Evolutionary conservation across 2,113 vertebrate genomes (phyloP).

Genomic region (Rhinoderma darwinii): DNA sequence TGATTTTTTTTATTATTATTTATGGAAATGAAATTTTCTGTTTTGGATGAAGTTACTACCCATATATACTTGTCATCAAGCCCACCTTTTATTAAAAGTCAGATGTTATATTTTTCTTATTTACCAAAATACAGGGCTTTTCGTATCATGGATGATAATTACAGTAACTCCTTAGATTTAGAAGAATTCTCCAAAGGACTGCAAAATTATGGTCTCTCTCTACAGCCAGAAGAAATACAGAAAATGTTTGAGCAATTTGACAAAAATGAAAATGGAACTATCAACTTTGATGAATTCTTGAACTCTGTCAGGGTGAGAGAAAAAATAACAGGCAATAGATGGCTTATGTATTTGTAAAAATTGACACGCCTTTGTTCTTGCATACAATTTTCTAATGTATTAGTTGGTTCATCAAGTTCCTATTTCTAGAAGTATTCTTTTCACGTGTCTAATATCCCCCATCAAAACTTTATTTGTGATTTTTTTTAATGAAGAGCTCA

Average conservation of each 20-base stretch:
- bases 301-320: constrained; percentile 70
- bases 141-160: constrained; percentile 72
- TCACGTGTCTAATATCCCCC: too few relatives aligned
- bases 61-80: neutral
- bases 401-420: too few relatives aligned
- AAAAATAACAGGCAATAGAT: neutral
- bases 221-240: constrained; percentile 63
- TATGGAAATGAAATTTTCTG: neutral
- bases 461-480: too few relatives aligned
- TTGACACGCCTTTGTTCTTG: neutral
- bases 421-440: too few relatives aligned
- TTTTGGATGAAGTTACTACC: neutral
- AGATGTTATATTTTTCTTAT: neutral
- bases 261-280: constrained; percentile 66
- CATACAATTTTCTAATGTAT: neutral
- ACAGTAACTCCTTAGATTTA: constrained; percentile 67
- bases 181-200: constrained; percentile 72
- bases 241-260: constrained; percentile 70
- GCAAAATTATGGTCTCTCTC: constrained; percentile 64
- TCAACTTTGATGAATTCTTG: constrained; percentile 77
- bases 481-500: too few relatives aligned
- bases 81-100: too few relatives aligned
- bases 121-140: constrained; percentile 67
- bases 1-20: too few relatives aligned
- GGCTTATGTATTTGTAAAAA: neutral